Evolutionary conservation across 1,140 invertebrate genomes (phyloP), one percentile per base, ranked within the genome.

Genomic region (Lepidotrigona ventralis): DNA sequence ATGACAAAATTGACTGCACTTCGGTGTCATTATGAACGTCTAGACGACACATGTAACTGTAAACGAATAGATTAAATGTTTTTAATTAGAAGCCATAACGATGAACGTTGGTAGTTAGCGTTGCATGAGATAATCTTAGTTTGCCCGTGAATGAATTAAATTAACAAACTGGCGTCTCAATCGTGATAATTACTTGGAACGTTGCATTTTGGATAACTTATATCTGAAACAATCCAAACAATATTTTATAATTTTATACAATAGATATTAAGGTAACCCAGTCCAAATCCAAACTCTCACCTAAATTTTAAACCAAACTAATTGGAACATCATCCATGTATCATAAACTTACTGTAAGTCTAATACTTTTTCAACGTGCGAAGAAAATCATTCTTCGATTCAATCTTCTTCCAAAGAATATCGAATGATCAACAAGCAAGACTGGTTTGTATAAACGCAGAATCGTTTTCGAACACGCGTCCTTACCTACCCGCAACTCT

Each of bases 11-110:
- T 14, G 92, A 87, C n/a, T 93, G 88, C 5, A 91, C 90, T 82
- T 95, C 94, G 0, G 73, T 87, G 56, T 95, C 94, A 70, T 93
- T 88, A n/a, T 90, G 88, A 46, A 94, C 77, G 70, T 94, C 92
- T n/a, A 95, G 86, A 58, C 95, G 94, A 89, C 96, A 96, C 64
- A 94, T 90, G 86, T 96, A 96, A 39, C 96, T 96, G 73, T 26
- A 84, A 85, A 75, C 73, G 75, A 39, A 81, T 68, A 81, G 11
- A 72, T 26, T 71, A 29, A 63, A 17, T 84, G 76, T 66, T 29
- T 29, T 75, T 81, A 75, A 74, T 89, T 51, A 69, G 12, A 69
- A 39, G 26, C 29, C 9, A 21, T 17, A 33, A 21, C n/a, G 58
- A 60, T 12, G 58, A 14, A 60, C 23, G 23, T 60, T 60, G 23